These are phyloP conservation scores for Magallana angulata DNA, from an alignment of 1,140 invertebrate species.

Conservation along the genomic window DNA sequence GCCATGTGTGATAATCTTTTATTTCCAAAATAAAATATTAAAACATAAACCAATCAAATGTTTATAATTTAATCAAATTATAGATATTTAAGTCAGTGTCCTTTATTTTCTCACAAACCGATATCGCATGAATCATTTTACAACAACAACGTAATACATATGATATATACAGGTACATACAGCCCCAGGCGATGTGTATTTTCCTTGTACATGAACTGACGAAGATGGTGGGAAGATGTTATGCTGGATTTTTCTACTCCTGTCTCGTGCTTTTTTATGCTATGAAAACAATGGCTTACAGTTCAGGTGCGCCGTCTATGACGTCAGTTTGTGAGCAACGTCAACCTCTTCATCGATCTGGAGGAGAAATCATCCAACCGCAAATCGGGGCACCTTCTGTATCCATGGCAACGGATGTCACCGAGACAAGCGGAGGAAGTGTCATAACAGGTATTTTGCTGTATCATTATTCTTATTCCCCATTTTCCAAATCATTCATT, in stretches of 20 bases:
- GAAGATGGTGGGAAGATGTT: neutral
- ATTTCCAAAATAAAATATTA: too few relatives aligned
- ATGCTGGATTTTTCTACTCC: neutral
- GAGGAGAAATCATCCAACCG: neutral
- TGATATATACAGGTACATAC: too few relatives aligned
- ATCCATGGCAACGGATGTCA: neutral
- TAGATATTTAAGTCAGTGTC: too few relatives aligned
- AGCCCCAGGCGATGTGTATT: too few relatives aligned
- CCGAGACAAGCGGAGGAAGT: neutral
- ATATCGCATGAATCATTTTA: too few relatives aligned
- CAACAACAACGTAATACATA: too few relatives aligned
- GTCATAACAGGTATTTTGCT: neutral
- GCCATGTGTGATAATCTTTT: too few relatives aligned
- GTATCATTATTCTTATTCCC: neutral
- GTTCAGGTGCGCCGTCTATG: slow-evolving; percentile 20
- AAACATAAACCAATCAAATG: too few relatives aligned
- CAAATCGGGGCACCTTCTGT: neutral
- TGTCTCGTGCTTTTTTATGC: neutral
- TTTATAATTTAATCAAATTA: too few relatives aligned
- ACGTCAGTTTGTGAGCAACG: slow-evolving; percentile 19
- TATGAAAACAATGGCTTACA: neutral
- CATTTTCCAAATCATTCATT: neutral
- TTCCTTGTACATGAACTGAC: too few relatives aligned
- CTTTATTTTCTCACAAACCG: too few relatives aligned
- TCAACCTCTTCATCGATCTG: neutral